These are phyloP conservation scores for Stictocephala bisonia DNA, from an alignment of 2,888 invertebrate species.

Conservation along the genomic window DNA sequence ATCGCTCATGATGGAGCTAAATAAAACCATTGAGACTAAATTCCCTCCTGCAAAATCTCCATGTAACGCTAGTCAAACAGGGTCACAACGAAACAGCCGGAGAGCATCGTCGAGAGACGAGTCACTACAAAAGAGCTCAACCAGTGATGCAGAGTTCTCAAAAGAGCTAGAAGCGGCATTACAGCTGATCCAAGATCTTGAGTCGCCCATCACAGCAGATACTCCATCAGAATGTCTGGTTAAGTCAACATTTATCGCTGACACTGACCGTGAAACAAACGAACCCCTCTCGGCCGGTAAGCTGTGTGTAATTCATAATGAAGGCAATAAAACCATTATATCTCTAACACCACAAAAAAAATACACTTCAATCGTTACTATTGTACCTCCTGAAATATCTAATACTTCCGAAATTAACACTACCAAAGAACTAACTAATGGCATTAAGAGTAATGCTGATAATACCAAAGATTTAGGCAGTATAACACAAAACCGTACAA, in stretches of 20 bases:
- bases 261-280: constrained; percentile 23
- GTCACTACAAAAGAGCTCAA: constrained; percentile 16
- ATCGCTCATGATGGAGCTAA: constrained; percentile 67
- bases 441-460: not conserved
- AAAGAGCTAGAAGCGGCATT: constrained; percentile 67
- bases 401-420: not conserved
- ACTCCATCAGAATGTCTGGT: constrained; percentile 35
- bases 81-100: constrained; percentile 37
- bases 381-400: constrained; percentile 24
- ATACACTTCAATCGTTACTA: constrained; percentile 40
- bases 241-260: not conserved
- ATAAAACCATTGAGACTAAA: constrained; percentile 63
- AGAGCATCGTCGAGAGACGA: constrained; percentile 40
- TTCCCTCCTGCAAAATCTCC: constrained; percentile 53
- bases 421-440: constrained; percentile 36
- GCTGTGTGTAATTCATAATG: constrained; percentile 50
- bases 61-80: constrained; percentile 64
- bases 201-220: constrained; percentile 65
- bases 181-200: constrained; percentile 67
- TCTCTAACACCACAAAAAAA: constrained; percentile 31
- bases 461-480: constrained; percentile 43
- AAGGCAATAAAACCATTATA: constrained; percentile 36
- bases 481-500: not conserved
- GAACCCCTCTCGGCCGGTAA: constrained; percentile 54
- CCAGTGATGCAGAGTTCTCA: constrained; percentile 62